Evolutionary conservation across 2,888 invertebrate species (phyloP).

Genomic region (Halictus quadricinctus): DNA sequence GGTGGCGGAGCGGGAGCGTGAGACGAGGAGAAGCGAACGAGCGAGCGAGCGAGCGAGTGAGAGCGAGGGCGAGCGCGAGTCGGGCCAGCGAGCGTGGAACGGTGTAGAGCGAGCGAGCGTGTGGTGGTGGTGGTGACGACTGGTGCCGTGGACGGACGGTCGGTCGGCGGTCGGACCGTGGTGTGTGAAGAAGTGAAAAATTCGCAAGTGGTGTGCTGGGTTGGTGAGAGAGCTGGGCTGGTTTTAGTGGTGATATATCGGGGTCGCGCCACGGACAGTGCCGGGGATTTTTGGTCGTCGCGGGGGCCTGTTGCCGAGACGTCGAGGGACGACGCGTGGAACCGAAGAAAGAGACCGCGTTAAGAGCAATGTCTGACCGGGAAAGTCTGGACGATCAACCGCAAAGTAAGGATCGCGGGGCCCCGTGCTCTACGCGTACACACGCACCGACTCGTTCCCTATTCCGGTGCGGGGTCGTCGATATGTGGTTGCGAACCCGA

Average conservation of each 20-base stretch:
- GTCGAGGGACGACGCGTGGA: conserved; percentile 66
- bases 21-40: conserved; percentile 56
- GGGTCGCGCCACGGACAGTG: conserved; percentile 66
- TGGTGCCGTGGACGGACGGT: conserved; percentile 78
- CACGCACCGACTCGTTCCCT: neutral
- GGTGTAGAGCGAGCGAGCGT: conserved; percentile 66
- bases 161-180: conserved; percentile 73
- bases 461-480: neutral
- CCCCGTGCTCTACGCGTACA: neutral
- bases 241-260: conserved; percentile 60
- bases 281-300: conserved; percentile 59
- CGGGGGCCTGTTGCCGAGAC: conserved; percentile 59
- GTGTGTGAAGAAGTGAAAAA: conserved; percentile 72
- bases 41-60: conserved; percentile 44
- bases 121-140: conserved; percentile 74
- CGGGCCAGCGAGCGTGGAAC: conserved; percentile 69
- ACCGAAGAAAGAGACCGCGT: conserved; percentile 67
- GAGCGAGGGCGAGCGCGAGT: conserved; percentile 64
- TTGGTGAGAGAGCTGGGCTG: conserved; percentile 62
- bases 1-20: conserved; percentile 62
- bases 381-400: conserved; percentile 82
- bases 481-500: conserved; percentile 43
- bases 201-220: conserved; percentile 72
- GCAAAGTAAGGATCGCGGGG: conserved; percentile 77
- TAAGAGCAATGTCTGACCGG: conserved; percentile 81